A percentile compares a stretch with the other conserved stretches of the same genome.
Conservation (phyloP, 2,113 vertebrate genomes). For the Garra rufa region DNA sequence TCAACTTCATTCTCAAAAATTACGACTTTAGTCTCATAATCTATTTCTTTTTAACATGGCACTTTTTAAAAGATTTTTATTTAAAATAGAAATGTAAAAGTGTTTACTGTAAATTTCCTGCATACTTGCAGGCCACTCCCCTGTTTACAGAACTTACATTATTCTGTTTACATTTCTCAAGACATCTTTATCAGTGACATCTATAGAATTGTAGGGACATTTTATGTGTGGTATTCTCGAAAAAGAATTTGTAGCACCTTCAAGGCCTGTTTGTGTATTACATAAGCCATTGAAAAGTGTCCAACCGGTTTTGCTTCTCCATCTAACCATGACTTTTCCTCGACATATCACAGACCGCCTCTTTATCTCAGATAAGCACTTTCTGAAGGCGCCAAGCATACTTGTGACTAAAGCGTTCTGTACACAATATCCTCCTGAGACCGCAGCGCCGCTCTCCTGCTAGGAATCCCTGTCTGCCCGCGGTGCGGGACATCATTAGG, state of each 20-base stretch:
- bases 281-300: not conserved
- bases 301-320: not conserved
- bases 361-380: slow-evolving; percentile 22
- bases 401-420: slow-evolving; percentile 61
- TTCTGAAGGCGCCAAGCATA: slow-evolving; percentile 14
- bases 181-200: not conserved
- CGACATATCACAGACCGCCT: slow-evolving; percentile 2
- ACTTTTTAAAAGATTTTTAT: no score
- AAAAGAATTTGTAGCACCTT: not conserved
- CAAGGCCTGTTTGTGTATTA: slow-evolving; percentile 10
- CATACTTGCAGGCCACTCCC: not conserved
- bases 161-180: not conserved
- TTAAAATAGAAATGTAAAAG: no score
- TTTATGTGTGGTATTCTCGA: not conserved
- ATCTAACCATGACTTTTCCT: not conserved
- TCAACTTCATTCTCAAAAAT: no score
- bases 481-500: slow-evolving; percentile 67
- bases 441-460: slow-evolving; percentile 38
- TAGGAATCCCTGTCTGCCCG: slow-evolving; percentile 44
- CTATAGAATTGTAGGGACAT: not conserved
- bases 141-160: not conserved
- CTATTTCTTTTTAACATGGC: no score
- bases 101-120: no score
- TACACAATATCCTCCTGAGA: slow-evolving; percentile 61
- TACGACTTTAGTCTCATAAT: no score